Evolutionary conservation across 2,113 vertebrate genomes (phyloP).

Genomic region (Nothocercus julius): DNA sequence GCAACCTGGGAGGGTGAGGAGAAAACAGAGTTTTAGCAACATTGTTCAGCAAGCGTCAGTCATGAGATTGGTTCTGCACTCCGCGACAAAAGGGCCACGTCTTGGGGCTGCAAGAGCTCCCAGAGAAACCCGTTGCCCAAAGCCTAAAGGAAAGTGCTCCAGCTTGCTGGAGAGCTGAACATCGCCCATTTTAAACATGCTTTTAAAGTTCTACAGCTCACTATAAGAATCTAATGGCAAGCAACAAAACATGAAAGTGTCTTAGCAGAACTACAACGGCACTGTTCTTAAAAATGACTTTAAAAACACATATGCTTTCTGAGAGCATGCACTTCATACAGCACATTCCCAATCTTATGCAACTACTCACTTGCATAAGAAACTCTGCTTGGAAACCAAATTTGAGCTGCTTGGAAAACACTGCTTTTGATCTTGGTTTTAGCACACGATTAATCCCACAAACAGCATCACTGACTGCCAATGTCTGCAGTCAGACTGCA

Average conservation of each 20-base stretch:
- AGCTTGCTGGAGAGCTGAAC: not conserved
- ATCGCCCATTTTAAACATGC: not conserved
- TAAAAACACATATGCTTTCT: not conserved
- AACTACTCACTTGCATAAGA: not conserved
- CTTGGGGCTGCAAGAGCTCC: not conserved
- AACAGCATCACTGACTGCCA: not conserved
- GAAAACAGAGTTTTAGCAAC: slow-evolving; percentile 45
- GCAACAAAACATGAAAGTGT: not conserved
- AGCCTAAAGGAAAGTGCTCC: not conserved
- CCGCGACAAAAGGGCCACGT: not conserved
- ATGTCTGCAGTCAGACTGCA: not conserved
- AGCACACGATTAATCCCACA: not conserved
- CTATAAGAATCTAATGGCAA: not conserved
- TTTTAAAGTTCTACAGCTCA: slow-evolving; percentile 16
- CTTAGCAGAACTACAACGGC: not conserved
- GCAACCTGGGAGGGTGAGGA: slow-evolving; percentile 78
- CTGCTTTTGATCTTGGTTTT: not conserved
- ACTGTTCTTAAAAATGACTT: not conserved
- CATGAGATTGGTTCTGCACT: not conserved
- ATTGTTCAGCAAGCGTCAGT: slow-evolving; percentile 32
- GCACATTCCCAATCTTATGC: not conserved
- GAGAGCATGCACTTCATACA: rapidly evolving
- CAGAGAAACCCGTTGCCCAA: not conserved
- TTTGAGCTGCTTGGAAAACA: not conserved
- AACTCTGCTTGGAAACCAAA: not conserved